phyloP scores from a whole-genome alignment of 2,113 vertebrate genomes.

The Etheostoma cragini region DNA sequence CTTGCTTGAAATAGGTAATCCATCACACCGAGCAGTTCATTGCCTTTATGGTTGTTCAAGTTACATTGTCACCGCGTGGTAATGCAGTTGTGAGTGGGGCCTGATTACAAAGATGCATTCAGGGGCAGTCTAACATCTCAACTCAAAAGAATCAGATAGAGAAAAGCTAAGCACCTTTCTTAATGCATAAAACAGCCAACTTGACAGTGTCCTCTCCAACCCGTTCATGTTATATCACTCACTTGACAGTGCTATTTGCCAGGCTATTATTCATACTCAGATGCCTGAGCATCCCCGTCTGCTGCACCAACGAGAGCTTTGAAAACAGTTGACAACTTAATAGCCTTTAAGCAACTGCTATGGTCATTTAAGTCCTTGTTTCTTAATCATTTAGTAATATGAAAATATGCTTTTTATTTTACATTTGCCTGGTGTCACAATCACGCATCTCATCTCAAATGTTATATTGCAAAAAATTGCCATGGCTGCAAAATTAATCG shows the following conservation, averaged over 20 bases:
- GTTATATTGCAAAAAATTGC: too few relatives aligned
- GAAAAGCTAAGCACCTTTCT: background rate
- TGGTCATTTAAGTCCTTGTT: conserved; percentile 8
- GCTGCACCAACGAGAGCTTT: conserved; percentile 26
- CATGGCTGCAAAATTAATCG: too few relatives aligned
- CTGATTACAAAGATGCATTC: conserved; percentile 15
- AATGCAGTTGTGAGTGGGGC: conserved; percentile 6
- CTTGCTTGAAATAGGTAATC: conserved; percentile 55
- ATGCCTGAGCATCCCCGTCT: conserved; percentile 25
- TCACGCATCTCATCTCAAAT: background rate
- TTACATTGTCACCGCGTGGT: background rate
- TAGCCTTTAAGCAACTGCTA: conserved; percentile 33
- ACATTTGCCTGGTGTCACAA: conserved; percentile 1
- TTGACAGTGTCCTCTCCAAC: conserved; percentile 29
- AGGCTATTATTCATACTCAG: conserved; percentile 42
- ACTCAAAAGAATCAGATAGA: background rate
- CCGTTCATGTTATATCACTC: conserved; percentile 8
- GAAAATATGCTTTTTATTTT: background rate
- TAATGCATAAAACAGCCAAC: background rate
- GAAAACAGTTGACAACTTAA: conserved; percentile 60
- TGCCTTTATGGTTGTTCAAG: conserved; percentile 48
- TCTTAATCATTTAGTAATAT: conserved; percentile 19
- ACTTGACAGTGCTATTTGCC: conserved; percentile 25
- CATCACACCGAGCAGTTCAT: conserved; percentile 51
- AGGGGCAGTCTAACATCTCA: conserved; percentile 14